phyloP scores from a whole-genome alignment of 2,888 invertebrate genomes.

The Caenorhabditis sp. region DNA sequence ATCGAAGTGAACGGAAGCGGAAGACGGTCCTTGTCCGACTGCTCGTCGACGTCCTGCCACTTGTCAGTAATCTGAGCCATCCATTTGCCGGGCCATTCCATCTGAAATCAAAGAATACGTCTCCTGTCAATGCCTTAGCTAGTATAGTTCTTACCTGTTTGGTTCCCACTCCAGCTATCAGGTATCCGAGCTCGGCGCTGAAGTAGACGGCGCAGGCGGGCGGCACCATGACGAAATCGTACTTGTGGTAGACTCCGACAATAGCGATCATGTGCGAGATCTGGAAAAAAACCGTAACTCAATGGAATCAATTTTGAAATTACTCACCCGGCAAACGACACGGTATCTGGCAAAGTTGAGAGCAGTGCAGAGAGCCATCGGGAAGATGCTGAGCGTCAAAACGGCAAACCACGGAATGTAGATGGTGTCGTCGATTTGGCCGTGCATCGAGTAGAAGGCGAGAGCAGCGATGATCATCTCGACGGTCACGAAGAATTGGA shows the following conservation, averaged over 20 bases:
- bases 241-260: background rate
- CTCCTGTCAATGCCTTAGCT: no score
- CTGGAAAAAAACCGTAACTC: no score
- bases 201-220: background rate
- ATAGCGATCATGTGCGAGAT: background rate
- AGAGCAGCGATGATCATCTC: background rate
- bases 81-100: slow-evolving; percentile 8
- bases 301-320: no score
- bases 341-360: background rate
- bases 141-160: background rate
- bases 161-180: background rate
- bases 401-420: background rate
- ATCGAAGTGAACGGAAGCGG: background rate
- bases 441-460: background rate
- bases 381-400: background rate
- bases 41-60: background rate
- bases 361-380: background rate
- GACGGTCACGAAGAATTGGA: background rate
- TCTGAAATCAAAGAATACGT: background rate
- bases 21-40: background rate
- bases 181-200: background rate
- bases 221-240: background rate
- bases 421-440: background rate
- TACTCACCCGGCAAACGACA: background rate
- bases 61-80: background rate